A percentile compares a stretch with the other conserved stretches of the same genome.
phyloP scores from a whole-genome alignment of 2,113 vertebrate species.

The Cervus canadensis region DNA sequence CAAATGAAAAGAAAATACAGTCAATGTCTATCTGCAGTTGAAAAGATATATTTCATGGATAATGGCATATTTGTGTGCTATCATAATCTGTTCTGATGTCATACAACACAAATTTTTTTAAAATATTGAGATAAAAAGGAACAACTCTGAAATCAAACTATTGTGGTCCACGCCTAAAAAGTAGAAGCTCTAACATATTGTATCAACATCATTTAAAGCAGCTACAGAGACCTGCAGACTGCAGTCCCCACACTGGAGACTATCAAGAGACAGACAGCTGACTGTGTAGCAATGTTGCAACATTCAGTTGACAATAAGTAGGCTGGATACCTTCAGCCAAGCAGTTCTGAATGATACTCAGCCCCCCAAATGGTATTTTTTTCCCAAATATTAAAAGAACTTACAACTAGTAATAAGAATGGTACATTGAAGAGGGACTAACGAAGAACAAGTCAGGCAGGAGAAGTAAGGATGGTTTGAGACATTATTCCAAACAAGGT shows the following conservation, averaged over 20 bases:
- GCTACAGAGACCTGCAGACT: background rate
- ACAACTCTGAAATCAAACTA: background rate
- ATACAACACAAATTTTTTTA: background rate
- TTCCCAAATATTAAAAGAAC: background rate
- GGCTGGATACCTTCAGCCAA: background rate
- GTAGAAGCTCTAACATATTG: background rate
- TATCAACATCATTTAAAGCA: background rate
- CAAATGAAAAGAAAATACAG: background rate
- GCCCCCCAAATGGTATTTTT: background rate
- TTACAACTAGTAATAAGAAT: too few species aligned
- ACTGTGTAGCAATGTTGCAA: fast-evolving
- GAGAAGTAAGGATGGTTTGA: background rate
- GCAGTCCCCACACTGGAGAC: background rate
- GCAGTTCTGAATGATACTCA: background rate
- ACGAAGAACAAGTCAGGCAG: too few species aligned
- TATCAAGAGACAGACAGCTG: background rate
- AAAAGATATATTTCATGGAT: background rate
- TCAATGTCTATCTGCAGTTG: too few species aligned
- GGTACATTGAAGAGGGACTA: background rate
- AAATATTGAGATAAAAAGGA: background rate
- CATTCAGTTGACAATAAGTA: background rate
- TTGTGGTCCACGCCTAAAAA: background rate
- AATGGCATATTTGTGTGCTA: background rate
- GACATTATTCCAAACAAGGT: background rate
- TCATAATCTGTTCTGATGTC: background rate